Base-by-base conservation (phyloP, 2,113 vertebrate genomes). In the Engraulis encrasicolus region DNA sequence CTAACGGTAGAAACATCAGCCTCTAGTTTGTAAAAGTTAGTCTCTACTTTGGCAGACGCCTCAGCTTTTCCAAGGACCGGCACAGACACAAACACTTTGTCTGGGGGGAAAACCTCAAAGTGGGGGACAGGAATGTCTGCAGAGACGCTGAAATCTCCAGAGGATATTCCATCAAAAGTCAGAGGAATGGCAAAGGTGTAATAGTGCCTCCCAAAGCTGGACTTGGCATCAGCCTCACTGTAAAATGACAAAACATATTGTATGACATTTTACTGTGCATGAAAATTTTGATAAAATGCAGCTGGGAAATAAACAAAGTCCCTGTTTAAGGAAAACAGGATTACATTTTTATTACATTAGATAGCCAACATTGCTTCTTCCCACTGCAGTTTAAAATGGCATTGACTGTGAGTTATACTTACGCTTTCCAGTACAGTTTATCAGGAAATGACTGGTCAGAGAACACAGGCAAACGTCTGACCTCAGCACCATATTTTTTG, bases 11-110 rank as follows among this genome's bases (percentile, higher is more conserved):
- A 93, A 80, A 93, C 92, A 0, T 90, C 92, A 12, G 92, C 96
- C 0, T 97, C 95, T 94, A 97, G 95, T 83, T 98, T 95, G 86
- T 99, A 99, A 19, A 96, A 87, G 91, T 99, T 99, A 93, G 96
- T 98, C 83, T 92, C 93, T 86, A 99, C 36, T 0, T 93, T 90
- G 15, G 96, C 88, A 49, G 95, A 96, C 81, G 97, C 19, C 48
- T 98, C 96, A 80, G 96, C 92, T 84, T 94, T 91, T 45, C 95
- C 96, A 86, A 97, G 81, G 23, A 96, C 91, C 85, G 97, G 98
- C 61, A 99, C 81, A 78, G 0, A 91, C 14, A 99, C 92, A 91
- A 52, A 78, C 36, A 89, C 85, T 17, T 79, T 87, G 61, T 93
- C 88, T 2, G 98, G 98, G 81, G 99, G 79, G 84, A 92, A 93